Conservation (phyloP, 2,113 vertebrate species). For the Catharus fuscescens region DNA sequence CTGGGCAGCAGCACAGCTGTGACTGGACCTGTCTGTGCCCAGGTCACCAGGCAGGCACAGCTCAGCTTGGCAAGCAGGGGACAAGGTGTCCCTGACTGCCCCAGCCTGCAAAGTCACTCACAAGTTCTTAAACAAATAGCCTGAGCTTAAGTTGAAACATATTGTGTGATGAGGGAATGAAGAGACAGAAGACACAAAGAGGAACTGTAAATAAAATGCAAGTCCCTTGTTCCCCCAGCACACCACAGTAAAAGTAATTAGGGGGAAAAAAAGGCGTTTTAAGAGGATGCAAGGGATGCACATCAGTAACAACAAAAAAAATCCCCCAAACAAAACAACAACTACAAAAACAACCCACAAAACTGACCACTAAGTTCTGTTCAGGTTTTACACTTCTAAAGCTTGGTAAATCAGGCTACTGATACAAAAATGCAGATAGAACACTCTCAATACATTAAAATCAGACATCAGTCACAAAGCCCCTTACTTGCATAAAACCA, state of each 20-base stretch:
- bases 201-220: neutral
- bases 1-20: neutral
- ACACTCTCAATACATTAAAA: neutral
- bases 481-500: neutral
- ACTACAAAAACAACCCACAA: neutral
- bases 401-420: neutral
- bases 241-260: neutral
- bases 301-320: neutral
- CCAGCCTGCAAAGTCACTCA: neutral
- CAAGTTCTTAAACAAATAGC: neutral
- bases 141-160: neutral
- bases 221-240: neutral
- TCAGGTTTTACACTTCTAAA: neutral
- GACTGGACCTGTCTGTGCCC: neutral
- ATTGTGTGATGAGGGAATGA: neutral
- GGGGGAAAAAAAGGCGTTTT: neutral
- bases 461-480: neutral
- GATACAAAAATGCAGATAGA: fast-evolving
- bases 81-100: fast-evolving
- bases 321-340: neutral
- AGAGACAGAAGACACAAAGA: neutral
- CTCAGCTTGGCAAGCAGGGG: fast-evolving
- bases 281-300: neutral
- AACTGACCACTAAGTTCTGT: neutral
- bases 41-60: neutral